These are phyloP conservation scores for Thecocarcelia acutangulata DNA, from an alignment of 2,888 invertebrate genomes.

Conservation along the genomic window DNA sequence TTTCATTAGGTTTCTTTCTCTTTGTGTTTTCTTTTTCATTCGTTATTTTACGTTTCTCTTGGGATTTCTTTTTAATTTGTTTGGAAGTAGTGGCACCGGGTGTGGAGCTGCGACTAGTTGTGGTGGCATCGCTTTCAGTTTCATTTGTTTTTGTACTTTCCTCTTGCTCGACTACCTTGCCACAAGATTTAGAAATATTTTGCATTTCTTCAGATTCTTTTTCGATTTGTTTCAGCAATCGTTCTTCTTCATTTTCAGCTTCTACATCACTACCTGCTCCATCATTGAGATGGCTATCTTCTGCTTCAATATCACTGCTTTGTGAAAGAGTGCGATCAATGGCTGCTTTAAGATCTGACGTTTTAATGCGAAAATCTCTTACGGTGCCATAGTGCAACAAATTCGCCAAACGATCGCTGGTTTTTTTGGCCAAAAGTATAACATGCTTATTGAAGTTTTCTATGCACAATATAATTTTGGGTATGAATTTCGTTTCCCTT, in stretches of 20 bases:
- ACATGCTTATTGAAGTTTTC: constrained; percentile 85
- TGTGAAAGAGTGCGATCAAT: constrained; percentile 81
- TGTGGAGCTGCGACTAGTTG: constrained; percentile 47
- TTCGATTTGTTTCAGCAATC: constrained; percentile 70
- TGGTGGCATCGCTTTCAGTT: constrained; percentile 32
- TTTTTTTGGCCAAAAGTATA: constrained; percentile 83
- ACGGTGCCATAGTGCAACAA: constrained; percentile 84
- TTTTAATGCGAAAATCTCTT: constrained; percentile 84
- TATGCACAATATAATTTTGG: constrained; percentile 84
- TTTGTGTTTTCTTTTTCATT: constrained; percentile 19
- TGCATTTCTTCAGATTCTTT: constrained; percentile 59
- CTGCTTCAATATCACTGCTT: constrained; percentile 75
- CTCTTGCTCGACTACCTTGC: constrained; percentile 14
- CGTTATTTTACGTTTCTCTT: constrained; percentile 19
- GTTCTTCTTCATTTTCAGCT: constrained; percentile 70
- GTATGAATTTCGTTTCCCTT: constrained; percentile 84
- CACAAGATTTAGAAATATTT: constrained; percentile 38
- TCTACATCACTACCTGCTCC: constrained; percentile 61
- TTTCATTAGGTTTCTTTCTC: constrained; percentile 21
- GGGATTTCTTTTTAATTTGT: constrained; percentile 31
- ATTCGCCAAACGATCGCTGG: constrained; percentile 82
- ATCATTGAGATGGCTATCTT: constrained; percentile 66
- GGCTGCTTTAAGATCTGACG: constrained; percentile 82
- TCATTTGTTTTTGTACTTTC: constrained; percentile 27
- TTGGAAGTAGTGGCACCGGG: constrained; percentile 40